These are phyloP conservation scores for Pachydiplax longipennis DNA, from an alignment of 2,888 invertebrate genomes.

Conservation along the genomic window DNA sequence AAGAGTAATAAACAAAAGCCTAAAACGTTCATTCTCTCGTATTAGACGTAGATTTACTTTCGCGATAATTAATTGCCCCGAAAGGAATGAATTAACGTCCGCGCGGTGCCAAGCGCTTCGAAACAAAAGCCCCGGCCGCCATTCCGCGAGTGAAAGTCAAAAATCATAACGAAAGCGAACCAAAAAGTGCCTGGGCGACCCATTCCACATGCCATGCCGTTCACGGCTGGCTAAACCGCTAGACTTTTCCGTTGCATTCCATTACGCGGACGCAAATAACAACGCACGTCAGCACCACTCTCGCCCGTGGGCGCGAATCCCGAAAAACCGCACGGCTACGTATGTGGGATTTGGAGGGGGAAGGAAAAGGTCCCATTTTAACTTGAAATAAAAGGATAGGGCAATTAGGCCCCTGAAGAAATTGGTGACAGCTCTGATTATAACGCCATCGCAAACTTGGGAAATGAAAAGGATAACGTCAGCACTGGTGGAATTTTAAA, in stretches of 20 bases:
- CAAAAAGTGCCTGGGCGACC: background rate
- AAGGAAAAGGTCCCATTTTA: no score
- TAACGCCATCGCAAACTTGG: no score
- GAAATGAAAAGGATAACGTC: no score
- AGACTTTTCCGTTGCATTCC: constrained; percentile 20
- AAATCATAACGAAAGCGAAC: background rate
- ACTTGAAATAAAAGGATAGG: no score
- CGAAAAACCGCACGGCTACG: background rate
- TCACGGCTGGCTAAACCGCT: constrained; percentile 16
- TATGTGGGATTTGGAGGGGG: background rate
- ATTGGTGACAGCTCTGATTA: no score
- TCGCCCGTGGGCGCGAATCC: background rate
- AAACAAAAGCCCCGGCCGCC: background rate
- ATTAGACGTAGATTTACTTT: background rate
- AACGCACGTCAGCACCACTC: background rate
- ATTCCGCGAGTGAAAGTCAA: background rate
- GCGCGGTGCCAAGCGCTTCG: background rate
- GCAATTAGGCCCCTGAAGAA: no score
- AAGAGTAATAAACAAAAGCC: background rate
- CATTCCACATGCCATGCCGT: background rate
- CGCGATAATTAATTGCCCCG: background rate
- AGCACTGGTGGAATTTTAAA: no score
- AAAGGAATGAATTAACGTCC: background rate
- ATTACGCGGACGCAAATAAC: constrained; percentile 15
- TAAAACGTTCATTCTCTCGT: background rate